Percentiles rank a stretch among this genome's conserved stretches.
Evolutionary conservation across 2,797 vertebrate genomes (phyloP).

Genomic region (Psittacula derbiana): DNA sequence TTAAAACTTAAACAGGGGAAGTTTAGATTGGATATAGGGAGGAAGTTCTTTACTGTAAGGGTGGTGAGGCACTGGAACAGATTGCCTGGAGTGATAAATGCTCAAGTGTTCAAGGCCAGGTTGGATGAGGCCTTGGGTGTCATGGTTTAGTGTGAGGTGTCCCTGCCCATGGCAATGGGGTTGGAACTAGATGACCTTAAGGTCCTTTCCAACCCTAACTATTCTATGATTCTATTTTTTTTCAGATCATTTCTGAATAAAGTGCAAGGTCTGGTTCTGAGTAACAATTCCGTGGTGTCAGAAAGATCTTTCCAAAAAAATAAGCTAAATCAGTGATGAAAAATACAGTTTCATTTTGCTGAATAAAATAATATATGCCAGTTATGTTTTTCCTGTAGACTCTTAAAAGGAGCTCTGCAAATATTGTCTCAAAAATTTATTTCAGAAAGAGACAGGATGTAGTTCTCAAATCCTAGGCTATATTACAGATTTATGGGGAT

Average conservation of each 20-base stretch:
- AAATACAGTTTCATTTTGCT: neutral
- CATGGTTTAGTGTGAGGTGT: no score
- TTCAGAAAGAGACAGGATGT: neutral
- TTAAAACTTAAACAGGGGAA: no score
- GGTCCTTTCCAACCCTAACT: neutral
- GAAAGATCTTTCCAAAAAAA: neutral
- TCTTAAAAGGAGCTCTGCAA: neutral
- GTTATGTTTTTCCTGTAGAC: neutral
- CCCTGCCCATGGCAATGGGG: neutral
- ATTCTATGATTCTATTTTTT: neutral
- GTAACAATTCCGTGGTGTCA: neutral
- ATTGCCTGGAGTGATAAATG: no score
- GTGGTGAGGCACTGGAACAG: no score
- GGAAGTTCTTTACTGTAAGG: no score
- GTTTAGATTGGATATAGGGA: no score
- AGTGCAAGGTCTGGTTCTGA: neutral
- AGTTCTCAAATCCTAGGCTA: neutral
- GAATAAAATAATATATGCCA: neutral
- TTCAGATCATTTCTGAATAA: neutral
- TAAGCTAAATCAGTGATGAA: neutral
- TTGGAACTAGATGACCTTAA: neutral
- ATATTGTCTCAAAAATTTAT: neutral
- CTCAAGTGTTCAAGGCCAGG: no score
- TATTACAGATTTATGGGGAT: constrained; percentile 1
- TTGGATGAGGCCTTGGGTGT: no score